Evolutionary conservation across 2,113 vertebrate genomes (phyloP).

Genomic region (Micronycteris hirsuta): DNA sequence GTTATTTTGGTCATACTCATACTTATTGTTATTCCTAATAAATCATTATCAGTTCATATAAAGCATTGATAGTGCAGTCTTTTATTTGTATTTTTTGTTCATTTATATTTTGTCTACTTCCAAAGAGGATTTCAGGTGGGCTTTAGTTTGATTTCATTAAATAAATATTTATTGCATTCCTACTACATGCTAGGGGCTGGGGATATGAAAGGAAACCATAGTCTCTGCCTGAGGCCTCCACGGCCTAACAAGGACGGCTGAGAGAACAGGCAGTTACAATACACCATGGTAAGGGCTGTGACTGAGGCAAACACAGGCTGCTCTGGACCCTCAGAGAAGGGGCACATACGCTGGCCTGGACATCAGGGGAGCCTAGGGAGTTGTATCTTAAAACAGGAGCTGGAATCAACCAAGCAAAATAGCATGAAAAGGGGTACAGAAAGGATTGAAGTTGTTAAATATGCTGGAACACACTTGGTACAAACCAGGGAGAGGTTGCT

Average conservation of each 20-base stretch:
- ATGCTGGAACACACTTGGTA: background rate
- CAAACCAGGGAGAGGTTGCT: background rate
- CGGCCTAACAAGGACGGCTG: too few relatives aligned
- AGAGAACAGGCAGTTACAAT: too few relatives aligned
- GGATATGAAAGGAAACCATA: too few relatives aligned
- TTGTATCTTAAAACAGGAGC: background rate
- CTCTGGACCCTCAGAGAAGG: too few relatives aligned
- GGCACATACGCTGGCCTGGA: background rate
- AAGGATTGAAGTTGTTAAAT: background rate
- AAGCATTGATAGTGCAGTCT: background rate
- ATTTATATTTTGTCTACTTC: background rate
- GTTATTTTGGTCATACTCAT: background rate
- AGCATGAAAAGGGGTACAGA: background rate
- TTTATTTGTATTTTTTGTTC: constrained; percentile 8
- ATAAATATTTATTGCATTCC: too few relatives aligned
- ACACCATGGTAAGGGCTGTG: too few relatives aligned
- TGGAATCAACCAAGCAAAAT: background rate
- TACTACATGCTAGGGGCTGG: too few relatives aligned
- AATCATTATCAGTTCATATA: background rate
- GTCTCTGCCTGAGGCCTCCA: too few relatives aligned
- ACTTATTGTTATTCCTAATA: background rate
- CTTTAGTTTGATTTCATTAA: too few relatives aligned
- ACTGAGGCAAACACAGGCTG: too few relatives aligned
- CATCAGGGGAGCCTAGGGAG: background rate
- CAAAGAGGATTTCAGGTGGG: background rate